Percentiles rank a stretch among this genome's conserved stretches.
Evolutionary conservation across 2,113 vertebrate species (phyloP).

Genomic region (Bucco capensis): DNA sequence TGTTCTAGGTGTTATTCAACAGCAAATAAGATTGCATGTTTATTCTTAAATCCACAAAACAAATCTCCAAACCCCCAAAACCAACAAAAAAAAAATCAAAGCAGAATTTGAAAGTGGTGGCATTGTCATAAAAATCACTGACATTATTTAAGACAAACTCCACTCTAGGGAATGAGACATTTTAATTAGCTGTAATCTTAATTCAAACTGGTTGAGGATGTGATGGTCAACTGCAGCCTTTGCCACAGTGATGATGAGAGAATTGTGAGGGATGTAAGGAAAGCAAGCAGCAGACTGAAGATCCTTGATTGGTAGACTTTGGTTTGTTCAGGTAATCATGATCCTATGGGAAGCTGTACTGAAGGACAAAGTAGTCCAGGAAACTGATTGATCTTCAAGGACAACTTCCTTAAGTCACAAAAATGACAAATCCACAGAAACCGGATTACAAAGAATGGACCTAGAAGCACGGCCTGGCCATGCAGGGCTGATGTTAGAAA

Average conservation of each 20-base stretch:
- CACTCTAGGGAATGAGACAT: neutral
- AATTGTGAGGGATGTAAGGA: neutral
- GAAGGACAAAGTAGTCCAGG: neutral
- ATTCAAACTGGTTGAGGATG: neutral
- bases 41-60: neutral
- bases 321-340: neutral
- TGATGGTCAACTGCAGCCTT: neutral
- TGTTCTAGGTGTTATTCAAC: neutral
- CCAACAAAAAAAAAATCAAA: neutral
- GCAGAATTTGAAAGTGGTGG: neutral
- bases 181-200: neutral
- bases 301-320: neutral
- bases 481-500: neutral
- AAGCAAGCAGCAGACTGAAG: neutral
- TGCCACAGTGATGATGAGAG: neutral
- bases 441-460: neutral
- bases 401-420: neutral
- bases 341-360: neutral
- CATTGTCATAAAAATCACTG: neutral
- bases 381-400: neutral
- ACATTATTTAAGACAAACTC: neutral
- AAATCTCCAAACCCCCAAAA: neutral
- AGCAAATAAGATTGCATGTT: neutral
- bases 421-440: neutral
- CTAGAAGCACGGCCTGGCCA: neutral